These are phyloP conservation scores for Serrognathus titanus DNA, from an alignment of 2,888 invertebrate genomes.

Conservation along the genomic window DNA sequence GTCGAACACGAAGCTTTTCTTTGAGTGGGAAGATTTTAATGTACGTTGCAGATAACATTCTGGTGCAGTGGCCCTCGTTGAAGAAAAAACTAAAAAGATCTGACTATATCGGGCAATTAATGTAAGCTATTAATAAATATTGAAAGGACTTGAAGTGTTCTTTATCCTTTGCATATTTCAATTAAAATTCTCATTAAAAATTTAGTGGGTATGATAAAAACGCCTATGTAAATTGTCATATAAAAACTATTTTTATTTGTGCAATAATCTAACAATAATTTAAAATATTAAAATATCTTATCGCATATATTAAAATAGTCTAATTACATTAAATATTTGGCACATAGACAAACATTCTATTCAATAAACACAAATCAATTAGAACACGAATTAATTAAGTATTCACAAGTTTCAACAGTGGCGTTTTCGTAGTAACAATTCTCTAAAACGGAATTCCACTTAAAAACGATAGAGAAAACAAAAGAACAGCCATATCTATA, in stretches of 20 bases:
- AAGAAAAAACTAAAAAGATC: constrained; percentile 63
- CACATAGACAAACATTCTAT: constrained; percentile 13
- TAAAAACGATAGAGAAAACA: not conserved
- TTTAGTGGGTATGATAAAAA: too few species aligned
- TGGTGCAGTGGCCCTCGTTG: constrained; percentile 92
- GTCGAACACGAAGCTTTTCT: constrained; percentile 86
- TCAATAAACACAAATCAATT: not conserved
- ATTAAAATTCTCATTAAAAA: too few species aligned
- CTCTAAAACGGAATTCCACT: constrained; percentile 1
- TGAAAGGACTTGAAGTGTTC: too few species aligned
- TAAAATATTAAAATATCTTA: constrained; percentile 5
- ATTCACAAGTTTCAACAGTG: constrained; percentile 14
- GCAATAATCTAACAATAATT: constrained; percentile 15
- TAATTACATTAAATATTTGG: constrained; percentile 15
- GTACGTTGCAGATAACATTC: constrained; percentile 76
- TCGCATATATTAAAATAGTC: not conserved
- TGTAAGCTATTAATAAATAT: constrained; percentile 43
- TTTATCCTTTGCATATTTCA: too few species aligned
- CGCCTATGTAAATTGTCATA: too few species aligned
- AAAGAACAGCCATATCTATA: constrained; percentile 17
- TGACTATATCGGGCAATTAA: constrained; percentile 73
- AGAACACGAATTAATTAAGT: constrained; percentile 6
- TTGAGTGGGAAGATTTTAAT: constrained; percentile 84
- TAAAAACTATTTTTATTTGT: constrained; percentile 12
- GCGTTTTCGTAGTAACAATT: constrained; percentile 5